Percentiles rank a stretch among this genome's conserved stretches.
Evolutionary conservation across 35 echinoderm and acorn worm genomes (phyloP).

Genomic region (Amphiura filiformis): DNA sequence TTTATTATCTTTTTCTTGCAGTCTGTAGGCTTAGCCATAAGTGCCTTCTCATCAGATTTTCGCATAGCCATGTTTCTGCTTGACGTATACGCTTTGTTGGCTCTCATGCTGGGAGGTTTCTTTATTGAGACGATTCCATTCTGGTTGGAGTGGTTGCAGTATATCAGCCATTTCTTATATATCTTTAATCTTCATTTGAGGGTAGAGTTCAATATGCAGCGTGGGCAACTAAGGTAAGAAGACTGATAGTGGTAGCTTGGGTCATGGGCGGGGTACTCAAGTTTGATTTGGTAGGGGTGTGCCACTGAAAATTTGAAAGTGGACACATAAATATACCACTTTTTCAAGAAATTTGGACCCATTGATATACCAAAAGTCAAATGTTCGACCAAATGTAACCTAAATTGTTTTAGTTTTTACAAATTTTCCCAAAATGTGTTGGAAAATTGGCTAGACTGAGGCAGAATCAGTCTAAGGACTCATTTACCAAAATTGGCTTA

Average conservation of each 20-base stretch:
- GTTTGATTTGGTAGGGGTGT: background rate
- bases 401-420: too few relatives aligned
- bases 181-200: conserved; percentile 42
- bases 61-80: conserved; percentile 34
- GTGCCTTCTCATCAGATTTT: conserved; percentile 36
- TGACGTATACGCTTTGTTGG: conserved; percentile 42
- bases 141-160: conserved; percentile 53
- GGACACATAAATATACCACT: too few relatives aligned
- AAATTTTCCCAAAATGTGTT: too few relatives aligned
- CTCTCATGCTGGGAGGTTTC: conserved; percentile 61
- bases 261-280: background rate
- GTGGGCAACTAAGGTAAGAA: conserved; percentile 30
- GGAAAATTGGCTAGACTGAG: too few relatives aligned
- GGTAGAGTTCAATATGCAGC: conserved; percentile 36
- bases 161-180: conserved; percentile 56
- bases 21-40: conserved; percentile 67
- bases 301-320: too few relatives aligned
- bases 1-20: conserved; percentile 17
- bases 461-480: too few relatives aligned
- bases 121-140: conserved; percentile 51
- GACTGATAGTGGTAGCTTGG: too few relatives aligned
- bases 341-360: too few relatives aligned
- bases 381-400: too few relatives aligned
- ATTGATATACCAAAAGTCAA: too few relatives aligned
- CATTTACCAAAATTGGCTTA: background rate